These are phyloP conservation scores for Perca fluviatilis DNA, from an alignment of 2,113 vertebrate species.

Conservation along the genomic window DNA sequence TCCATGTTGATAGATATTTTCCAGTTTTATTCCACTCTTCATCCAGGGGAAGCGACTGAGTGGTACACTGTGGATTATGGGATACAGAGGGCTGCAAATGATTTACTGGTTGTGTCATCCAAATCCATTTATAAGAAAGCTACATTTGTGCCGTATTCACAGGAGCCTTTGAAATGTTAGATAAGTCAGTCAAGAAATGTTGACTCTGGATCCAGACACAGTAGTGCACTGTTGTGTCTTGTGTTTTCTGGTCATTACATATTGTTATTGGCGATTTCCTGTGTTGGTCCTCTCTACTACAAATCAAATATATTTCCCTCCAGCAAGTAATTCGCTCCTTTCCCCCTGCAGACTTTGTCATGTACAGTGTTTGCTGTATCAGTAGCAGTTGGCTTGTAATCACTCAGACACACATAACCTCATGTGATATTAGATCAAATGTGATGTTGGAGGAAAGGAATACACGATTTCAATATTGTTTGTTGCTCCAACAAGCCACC, in stretches of 20 bases:
- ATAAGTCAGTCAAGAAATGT: not conserved
- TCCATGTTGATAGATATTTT: not conserved
- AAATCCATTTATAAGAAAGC: not conserved
- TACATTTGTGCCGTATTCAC: not conserved
- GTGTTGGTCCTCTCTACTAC: not conserved
- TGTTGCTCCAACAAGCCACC: not conserved
- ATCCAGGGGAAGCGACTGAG: not conserved
- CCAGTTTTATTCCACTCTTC: not conserved
- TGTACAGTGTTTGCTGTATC: slow-evolving; percentile 2
- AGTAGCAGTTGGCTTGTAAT: not conserved
- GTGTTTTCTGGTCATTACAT: not conserved
- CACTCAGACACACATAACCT: not conserved
- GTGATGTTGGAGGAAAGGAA: slow-evolving; percentile 1
- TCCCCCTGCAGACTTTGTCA: not conserved
- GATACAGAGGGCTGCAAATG: not conserved
- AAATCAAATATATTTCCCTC: not conserved
- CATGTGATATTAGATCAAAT: slow-evolving; percentile 3
- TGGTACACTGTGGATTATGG: slow-evolving; percentile 1
- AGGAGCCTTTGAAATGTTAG: slow-evolving; percentile 1
- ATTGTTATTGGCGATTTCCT: not conserved
- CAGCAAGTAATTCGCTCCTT: not conserved
- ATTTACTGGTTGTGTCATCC: not conserved
- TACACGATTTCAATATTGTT: not conserved
- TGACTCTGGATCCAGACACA: not conserved
- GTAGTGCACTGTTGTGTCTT: not conserved